A percentile compares a stretch with the other conserved stretches of the same genome.
Evolutionary conservation across 2,113 vertebrate genomes (phyloP).

Genomic region (Tragelaphus buxtoni): DNA sequence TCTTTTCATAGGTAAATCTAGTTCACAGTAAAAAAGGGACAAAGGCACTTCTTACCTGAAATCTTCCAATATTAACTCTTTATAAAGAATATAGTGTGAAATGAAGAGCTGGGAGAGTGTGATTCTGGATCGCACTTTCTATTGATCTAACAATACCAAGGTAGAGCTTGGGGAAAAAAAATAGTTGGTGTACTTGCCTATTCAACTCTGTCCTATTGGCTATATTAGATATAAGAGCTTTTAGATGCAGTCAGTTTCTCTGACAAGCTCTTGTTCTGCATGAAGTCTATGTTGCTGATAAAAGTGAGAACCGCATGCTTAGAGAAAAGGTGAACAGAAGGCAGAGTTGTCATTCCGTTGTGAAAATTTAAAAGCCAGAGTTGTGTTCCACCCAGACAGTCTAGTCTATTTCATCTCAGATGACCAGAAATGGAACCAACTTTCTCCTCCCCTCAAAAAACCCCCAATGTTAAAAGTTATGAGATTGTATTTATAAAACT

Average conservation of each 20-base stretch:
- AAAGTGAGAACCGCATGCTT: slow-evolving; percentile 24
- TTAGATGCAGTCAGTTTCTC: not conserved
- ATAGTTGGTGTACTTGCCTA: not conserved
- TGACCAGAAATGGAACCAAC: not conserved
- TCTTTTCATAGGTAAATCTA: not conserved
- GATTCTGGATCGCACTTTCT: not conserved
- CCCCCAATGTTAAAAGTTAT: not conserved
- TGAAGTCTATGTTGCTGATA: not conserved
- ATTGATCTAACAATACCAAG: not conserved
- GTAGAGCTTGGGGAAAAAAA: not conserved
- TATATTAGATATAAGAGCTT: not conserved
- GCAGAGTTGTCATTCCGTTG: not conserved
- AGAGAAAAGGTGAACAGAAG: slow-evolving; percentile 24
- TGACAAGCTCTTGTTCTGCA: not conserved
- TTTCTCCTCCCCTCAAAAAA: not conserved
- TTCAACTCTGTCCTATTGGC: not conserved
- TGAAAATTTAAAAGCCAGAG: slow-evolving; percentile 38
- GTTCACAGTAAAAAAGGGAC: not conserved
- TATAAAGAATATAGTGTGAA: not conserved
- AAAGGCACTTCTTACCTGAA: not conserved
- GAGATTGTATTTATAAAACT: not conserved
- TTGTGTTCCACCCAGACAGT: not conserved
- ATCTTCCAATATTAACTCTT: not conserved
- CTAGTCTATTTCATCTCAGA: not conserved
- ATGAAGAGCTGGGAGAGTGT: not conserved